These are phyloP conservation scores for Egretta garzetta DNA, from an alignment of 2,113 vertebrate genomes.

Conservation along the genomic window DNA sequence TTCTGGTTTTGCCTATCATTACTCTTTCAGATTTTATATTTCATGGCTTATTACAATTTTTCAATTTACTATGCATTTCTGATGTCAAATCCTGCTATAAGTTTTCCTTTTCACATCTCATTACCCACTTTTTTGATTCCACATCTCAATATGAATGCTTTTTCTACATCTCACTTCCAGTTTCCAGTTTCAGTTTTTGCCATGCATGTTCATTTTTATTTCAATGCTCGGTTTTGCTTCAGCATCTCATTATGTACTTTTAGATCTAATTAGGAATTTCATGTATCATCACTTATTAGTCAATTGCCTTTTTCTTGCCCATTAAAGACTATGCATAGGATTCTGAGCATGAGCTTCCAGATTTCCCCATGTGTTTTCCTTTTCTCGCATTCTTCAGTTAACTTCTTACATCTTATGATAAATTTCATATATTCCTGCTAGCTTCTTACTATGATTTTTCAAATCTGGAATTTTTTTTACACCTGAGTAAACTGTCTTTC, in stretches of 20 bases:
- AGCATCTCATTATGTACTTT: constrained; percentile 20
- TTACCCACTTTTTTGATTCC: not conserved
- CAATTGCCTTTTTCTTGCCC: constrained; percentile 17
- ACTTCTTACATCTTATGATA: not conserved
- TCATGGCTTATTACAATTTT: not conserved
- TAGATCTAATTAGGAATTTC: constrained; percentile 56
- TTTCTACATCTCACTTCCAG: not conserved
- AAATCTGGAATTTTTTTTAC: not conserved
- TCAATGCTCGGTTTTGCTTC: constrained; percentile 25
- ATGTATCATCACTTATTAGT: constrained; percentile 45
- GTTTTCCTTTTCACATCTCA: constrained; percentile 9
- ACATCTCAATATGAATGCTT: not conserved
- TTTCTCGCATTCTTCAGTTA: not conserved
- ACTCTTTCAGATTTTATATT: not conserved
- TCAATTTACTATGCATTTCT: not conserved
- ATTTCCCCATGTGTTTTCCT: not conserved
- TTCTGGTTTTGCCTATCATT: not conserved
- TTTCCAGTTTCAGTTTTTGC: not conserved
- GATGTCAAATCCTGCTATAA: not conserved
- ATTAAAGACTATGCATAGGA: not conserved
- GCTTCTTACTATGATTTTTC: not conserved
- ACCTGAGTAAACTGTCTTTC: not conserved
- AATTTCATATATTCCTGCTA: not conserved
- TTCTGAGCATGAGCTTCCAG: not conserved
- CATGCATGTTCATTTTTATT: constrained; percentile 3